phyloP scores from a whole-genome alignment of 2,888 invertebrate genomes.

The Cephus rjabovi region DNA sequence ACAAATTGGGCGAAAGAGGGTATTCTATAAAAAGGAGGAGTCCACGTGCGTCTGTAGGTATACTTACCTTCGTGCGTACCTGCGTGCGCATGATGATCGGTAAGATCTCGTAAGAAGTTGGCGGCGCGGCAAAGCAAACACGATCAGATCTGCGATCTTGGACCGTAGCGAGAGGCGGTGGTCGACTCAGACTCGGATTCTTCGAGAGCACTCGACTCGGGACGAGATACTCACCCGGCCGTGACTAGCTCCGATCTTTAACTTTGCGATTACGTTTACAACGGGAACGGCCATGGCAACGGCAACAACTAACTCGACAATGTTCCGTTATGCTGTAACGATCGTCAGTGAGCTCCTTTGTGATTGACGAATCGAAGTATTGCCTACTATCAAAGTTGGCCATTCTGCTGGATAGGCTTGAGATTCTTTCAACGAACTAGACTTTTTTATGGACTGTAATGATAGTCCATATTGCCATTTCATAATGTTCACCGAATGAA shows the following conservation, averaged over 20 bases:
- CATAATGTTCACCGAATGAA: no score
- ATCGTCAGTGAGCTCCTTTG: no score
- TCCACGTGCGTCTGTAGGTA: no score
- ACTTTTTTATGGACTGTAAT: no score
- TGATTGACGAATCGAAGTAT: neutral
- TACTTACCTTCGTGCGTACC: neutral
- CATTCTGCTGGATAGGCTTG: no score
- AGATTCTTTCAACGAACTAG: no score
- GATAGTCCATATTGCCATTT: no score
- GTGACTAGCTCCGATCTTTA: conserved; percentile 31
- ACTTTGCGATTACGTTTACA: conserved; percentile 10
- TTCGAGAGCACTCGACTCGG: neutral
- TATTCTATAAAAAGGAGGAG: no score
- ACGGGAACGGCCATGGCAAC: neutral
- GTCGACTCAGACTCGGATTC: neutral
- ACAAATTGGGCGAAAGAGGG: no score
- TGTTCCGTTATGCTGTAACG: no score
- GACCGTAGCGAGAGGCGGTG: conserved; percentile 19
- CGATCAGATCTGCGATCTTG: conserved; percentile 44
- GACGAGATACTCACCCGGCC: conserved; percentile 27
- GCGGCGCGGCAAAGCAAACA: conserved; percentile 49
- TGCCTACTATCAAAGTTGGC: neutral
- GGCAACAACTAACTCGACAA: neutral
- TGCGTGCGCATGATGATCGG: conserved; percentile 29
- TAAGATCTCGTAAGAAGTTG: conserved; percentile 25